Base-by-base conservation (phyloP, 1,140 invertebrate genomes). In the Caenorhabditis brenneri region DNA sequence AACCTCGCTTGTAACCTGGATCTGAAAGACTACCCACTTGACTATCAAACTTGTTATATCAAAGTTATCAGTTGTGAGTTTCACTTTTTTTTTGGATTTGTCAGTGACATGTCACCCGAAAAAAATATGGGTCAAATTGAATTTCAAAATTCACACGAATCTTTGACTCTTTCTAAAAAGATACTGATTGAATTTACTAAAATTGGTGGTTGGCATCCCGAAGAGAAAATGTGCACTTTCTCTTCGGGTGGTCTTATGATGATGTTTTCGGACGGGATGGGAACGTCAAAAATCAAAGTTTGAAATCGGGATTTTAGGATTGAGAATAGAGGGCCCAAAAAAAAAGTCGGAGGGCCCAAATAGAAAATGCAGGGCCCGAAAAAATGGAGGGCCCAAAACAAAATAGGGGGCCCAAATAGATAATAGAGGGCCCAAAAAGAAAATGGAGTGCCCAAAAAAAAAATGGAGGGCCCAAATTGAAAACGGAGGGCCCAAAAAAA, bases 1-100 rank as follows among this genome's bases (percentile, higher is more conserved):
- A 94, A 96, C 88, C 95, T 96, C 83, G 95, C 95, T 10, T 97
- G 96, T 89, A 95, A 96, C 60, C 97, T 97, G 95, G 95, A 97
- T 93, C 92, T 97, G 86, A 96, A 96, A 92, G 92, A 97, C 46
- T 97, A 97, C 92, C 96, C 96, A 53, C 91, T 97, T 89, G 96
- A 97, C 92, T 94, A 95, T 90, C 96, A 97, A 93, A 94, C 94
- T 58, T 97, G 96, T 91, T 95, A 95, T 65, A 92, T 97, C 58
- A 93, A 94, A 88, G 97, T 97, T 95, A 95, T 95, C 86, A 96
- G 95, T 91, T 97, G 96, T 97, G 92, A 96, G 95, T 96, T 85
- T 15, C 39, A 5, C 39, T 6, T 10, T 42, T 42, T 42, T 42
- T 42, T 19, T 55, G 7, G n/a, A 22, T 7, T 6, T 27, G 4